phyloP scores from a whole-genome alignment of 1,140 invertebrate genomes.

The Anthonomus grandis region DNA sequence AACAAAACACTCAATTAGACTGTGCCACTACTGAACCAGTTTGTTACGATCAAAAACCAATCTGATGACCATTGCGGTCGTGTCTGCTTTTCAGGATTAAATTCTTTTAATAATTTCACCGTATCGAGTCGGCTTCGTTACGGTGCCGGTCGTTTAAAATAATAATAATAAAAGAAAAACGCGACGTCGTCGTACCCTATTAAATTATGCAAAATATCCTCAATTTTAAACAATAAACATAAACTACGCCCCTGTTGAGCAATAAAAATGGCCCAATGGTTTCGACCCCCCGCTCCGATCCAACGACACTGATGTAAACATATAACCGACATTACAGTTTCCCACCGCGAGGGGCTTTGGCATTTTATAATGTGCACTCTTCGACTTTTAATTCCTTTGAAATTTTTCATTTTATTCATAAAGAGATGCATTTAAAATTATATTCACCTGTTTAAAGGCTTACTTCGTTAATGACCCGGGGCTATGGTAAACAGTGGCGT shows the following conservation, averaged over 20 bases:
- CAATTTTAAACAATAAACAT: no score
- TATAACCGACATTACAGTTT: slow-evolving; percentile 13
- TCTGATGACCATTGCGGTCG: background rate
- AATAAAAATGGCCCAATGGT: slow-evolving; percentile 11
- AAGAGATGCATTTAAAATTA: no score
- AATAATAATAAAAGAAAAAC: no score
- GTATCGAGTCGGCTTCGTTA: background rate
- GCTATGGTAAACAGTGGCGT: no score
- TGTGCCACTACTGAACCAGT: no score
- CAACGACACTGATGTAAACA: slow-evolving; percentile 22
- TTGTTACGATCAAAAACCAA: no score
- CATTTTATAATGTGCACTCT: slow-evolving; percentile 22
- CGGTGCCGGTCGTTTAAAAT: background rate
- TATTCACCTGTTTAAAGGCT: no score
- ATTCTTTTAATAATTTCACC: slow-evolving; percentile 6
- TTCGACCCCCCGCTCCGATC: slow-evolving; percentile 17
- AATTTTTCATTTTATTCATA: slow-evolving; percentile 17
- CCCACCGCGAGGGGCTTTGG: slow-evolving; percentile 16
- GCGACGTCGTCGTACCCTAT: background rate
- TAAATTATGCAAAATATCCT: no score
- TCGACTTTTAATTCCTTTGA: slow-evolving; percentile 18
- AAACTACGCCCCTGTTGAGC: slow-evolving; percentile 7
- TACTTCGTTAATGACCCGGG: no score
- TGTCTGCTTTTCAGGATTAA: background rate
- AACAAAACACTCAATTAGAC: no score